Base-by-base conservation (phyloP, 2,113 vertebrate species). In the Pipa parva region DNA sequence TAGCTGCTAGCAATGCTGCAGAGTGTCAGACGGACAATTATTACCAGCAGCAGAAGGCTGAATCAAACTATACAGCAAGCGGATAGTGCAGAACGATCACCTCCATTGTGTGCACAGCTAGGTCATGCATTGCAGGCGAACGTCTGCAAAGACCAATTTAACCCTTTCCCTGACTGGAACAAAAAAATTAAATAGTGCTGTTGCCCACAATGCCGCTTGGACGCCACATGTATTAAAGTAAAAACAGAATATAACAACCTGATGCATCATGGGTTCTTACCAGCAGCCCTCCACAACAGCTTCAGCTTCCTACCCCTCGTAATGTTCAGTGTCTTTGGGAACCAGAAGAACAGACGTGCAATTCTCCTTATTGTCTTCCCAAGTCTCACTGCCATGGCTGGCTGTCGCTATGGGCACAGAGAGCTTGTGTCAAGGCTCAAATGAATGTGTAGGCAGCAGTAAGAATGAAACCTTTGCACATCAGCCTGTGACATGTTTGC, bases 321-420 rank as follows among this genome's bases (percentile, higher is more conserved):
- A 51, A 77, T 71, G 65, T 61, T 78, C 62, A 80, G 10, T 6
- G 80, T 80, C 65, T 79, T 87, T 9, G 83, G 81, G 52, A 88
- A 77, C 76, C 79, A 83, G 77, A 84, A 79, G 58, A 84, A 85
- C 42, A 88, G 74, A 0, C 13, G 55, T 2, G 71, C 79, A 76
- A 84, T 73, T 74, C 85, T 85, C 76, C 84, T 76, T 78, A 87
- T 72, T 27, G 81, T 84, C 78, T 83, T 81, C 28, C 74, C 80
- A 31, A 86, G 75, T 72, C 79, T 81, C 77, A 81, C 21, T 57
- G 83, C 78, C 84, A 84, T 83, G 10, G 71, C 55, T 70, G 55
- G 22, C 45, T 66, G 65, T 37, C 15, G 31, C 66, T 60, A 59
- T 10, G 63, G 64, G 75, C 25, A 71, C 62, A 71, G 36, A 66